A percentile compares a stretch with the other conserved stretches of the same genome.
Evolutionary conservation across 2,113 vertebrate species (phyloP).

Genomic region (Crotalus horridus): DNA sequence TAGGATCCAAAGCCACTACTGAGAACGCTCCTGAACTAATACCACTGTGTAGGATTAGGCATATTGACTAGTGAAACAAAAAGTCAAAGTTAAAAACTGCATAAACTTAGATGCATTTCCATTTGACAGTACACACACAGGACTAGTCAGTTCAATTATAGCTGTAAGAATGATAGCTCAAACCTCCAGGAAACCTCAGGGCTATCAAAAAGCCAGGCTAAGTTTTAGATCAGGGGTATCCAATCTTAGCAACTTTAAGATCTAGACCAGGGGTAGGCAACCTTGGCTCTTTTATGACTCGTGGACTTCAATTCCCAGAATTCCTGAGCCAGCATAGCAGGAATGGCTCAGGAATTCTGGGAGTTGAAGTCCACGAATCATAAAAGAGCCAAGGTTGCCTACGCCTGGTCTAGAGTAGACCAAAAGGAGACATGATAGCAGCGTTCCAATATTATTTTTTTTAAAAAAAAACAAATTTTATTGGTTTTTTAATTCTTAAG

Average conservation of each 20-base stretch:
- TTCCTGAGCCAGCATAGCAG: too few species aligned
- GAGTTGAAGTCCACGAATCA: too few species aligned
- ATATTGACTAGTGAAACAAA: neutral
- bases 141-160: neutral
- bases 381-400: too few species aligned
- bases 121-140: neutral
- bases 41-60: neutral
- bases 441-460: too few species aligned
- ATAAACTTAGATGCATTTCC: neutral
- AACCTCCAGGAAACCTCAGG: neutral
- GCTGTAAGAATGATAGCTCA: neutral
- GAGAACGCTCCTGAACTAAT: neutral
- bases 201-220: neutral
- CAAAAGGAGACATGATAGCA: neutral
- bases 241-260: neutral
- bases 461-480: too few species aligned
- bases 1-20: neutral
- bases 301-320: too few species aligned
- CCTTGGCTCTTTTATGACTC: too few species aligned
- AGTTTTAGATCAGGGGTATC: neutral
- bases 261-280: too few species aligned
- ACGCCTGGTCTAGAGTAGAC: too few species aligned
- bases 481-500: too few species aligned
- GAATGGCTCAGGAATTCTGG: too few species aligned
- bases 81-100: too few species aligned